A percentile compares a stretch with the other conserved stretches of the same genome.
These are phyloP conservation scores for Camponotus pennsylvanicus DNA, from an alignment of 1,140 invertebrate species.

Conservation along the genomic window DNA sequence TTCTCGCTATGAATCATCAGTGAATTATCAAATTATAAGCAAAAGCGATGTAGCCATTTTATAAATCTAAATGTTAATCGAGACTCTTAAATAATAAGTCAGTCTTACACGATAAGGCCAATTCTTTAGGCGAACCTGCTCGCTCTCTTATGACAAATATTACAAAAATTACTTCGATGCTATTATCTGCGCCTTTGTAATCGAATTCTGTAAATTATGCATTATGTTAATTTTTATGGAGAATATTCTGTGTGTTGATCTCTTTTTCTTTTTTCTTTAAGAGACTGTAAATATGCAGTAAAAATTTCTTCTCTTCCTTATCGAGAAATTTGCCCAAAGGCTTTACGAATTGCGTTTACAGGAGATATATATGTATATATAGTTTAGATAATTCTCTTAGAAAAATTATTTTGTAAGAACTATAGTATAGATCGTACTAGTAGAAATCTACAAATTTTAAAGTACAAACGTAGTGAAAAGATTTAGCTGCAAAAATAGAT, in stretches of 20 bases:
- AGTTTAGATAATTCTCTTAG: conserved; percentile 53
- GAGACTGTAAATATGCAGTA: conserved; percentile 25
- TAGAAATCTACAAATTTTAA: conserved; percentile 69
- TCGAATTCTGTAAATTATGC: conserved; percentile 16
- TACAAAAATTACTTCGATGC: conserved; percentile 43
- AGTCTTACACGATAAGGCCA: conserved; percentile 82
- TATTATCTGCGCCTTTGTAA: conserved; percentile 67
- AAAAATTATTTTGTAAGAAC: conserved; percentile 63
- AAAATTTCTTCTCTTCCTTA: conserved; percentile 8
- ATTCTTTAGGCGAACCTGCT: conserved; percentile 75
- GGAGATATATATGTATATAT: conserved; percentile 22
- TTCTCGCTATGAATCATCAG: not conserved
- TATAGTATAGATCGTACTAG: conserved; percentile 46
- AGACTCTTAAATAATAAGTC: conserved; percentile 77
- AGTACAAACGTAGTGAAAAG: conserved; percentile 80
- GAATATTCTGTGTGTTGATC: conserved; percentile 28
- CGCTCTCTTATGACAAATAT: conserved; percentile 29
- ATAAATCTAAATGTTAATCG: conserved; percentile 46
- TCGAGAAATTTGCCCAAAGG: not conserved
- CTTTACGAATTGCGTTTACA: conserved; percentile 47
- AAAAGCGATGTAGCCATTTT: not conserved
- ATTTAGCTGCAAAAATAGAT: conserved; percentile 83
- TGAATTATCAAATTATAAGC: conserved; percentile 4
- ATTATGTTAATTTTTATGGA: conserved; percentile 25
- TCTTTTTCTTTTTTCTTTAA: not conserved